phyloP scores from a whole-genome alignment of 1,140 invertebrate species.

The Copidosoma floridanum region DNA sequence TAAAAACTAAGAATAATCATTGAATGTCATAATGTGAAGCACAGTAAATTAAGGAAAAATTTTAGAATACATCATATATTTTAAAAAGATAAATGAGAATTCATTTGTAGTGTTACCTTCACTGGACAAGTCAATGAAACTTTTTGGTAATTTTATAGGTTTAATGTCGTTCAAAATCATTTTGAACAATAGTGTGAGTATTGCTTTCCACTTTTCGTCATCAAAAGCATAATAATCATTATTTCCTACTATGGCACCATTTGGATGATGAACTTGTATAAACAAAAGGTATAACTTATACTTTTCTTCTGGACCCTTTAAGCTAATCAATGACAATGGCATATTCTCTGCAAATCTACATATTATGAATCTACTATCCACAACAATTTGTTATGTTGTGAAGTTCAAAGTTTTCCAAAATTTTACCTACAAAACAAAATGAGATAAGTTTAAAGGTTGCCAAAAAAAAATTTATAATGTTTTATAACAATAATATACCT shows the following conservation, averaged over 20 bases:
- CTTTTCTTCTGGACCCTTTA: constrained; percentile 36
- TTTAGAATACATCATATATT: not conserved
- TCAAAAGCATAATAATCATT: constrained; percentile 33
- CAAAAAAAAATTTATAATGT: constrained; percentile 3
- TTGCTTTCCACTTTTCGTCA: constrained; percentile 38
- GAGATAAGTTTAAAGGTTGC: not conserved
- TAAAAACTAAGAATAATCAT: constrained; percentile 35
- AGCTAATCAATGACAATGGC: constrained; percentile 30
- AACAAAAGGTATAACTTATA: constrained; percentile 41
- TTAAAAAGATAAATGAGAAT: not conserved
- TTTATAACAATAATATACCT: constrained; percentile 30
- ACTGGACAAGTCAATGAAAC: constrained; percentile 34
- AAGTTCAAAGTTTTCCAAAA: constrained; percentile 28
- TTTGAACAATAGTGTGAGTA: constrained; percentile 36
- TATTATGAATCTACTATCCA: constrained; percentile 37
- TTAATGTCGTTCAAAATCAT: constrained; percentile 39
- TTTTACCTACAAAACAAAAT: constrained; percentile 27
- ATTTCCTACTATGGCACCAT: constrained; percentile 30
- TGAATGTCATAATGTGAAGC: too few relatives aligned
- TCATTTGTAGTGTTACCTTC: too few relatives aligned
- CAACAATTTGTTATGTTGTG: constrained; percentile 35
- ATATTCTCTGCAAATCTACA: constrained; percentile 45
- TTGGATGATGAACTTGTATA: constrained; percentile 44
- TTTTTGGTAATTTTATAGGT: constrained; percentile 22
- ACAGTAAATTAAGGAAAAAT: not conserved